These are phyloP conservation scores for Pseudomugil gertrudae DNA, from an alignment of 2,797 vertebrate species.

Conservation along the genomic window DNA sequence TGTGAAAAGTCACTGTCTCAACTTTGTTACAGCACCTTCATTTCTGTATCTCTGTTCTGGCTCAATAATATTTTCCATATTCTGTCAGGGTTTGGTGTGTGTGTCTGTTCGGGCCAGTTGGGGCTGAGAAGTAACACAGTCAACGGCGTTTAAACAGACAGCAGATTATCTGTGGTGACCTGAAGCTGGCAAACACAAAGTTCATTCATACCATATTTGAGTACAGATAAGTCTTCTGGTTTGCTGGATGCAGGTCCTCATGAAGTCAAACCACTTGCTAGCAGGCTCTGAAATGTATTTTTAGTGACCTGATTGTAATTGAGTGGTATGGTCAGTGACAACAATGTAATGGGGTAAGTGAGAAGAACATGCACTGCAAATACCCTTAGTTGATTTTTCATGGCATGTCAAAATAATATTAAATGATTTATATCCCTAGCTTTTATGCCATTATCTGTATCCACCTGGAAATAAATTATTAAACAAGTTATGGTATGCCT, in stretches of 20 bases:
- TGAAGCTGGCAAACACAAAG: neutral
- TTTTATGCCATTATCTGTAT: conserved; percentile 63
- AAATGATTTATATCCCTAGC: conserved; percentile 65
- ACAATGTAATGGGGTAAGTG: conserved; percentile 11
- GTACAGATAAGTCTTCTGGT: neutral
- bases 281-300: neutral
- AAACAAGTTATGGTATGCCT: conserved; percentile 51
- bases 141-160: neutral
- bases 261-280: neutral
- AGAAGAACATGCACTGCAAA: conserved; percentile 29
- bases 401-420: conserved; percentile 49
- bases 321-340: neutral
- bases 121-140: neutral
- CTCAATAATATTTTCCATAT: neutral
- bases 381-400: conserved; percentile 54
- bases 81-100: neutral
- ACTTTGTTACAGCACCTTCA: neutral
- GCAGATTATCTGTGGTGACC: neutral
- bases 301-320: neutral
- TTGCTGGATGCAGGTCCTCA: neutral
- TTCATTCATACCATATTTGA: neutral
- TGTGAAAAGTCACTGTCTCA: neutral
- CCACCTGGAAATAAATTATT: conserved; percentile 68
- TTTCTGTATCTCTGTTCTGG: neutral
- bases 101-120: neutral